Evolutionary conservation across 2,113 vertebrate species (phyloP), one percentile per base, ranked within the genome.

Genomic region (Shinisaurus crocodilurus): DNA sequence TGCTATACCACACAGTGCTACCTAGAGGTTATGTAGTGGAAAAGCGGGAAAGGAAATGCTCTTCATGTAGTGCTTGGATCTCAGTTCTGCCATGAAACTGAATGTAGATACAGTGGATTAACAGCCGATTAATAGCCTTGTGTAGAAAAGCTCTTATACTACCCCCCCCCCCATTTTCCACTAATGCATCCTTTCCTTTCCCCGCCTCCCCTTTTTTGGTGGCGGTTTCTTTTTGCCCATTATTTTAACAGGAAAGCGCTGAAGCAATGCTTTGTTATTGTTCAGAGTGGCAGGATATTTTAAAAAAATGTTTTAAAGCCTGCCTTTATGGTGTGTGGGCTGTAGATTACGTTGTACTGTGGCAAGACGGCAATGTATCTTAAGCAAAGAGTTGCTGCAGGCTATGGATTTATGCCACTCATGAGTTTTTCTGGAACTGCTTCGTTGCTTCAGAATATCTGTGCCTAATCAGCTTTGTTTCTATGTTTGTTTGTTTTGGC

Each of bases 291-390:
- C 86, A 37, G 20, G 43, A 48, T 81, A 65, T 65, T 86, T 94
- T 86, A 87, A 79, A 88, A 86, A 90, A 79, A 88, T 89, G 89
- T 77, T 92, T 89, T 82, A 69, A 93, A 57, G 65, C 40, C 63
- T 82, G 87, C 54, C 89, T 93, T 10, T 93, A 74, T 60, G 32
- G 82, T 83, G 67, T 74, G 43, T 50, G 79, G 90, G 83, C 84
- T 90, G 90, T 76, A 79, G 93, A 91, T 95, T 94, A 74, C 93
- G 0, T 90, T 12, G 89, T 40, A 86, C 85, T 23, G 84, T 89
- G 92, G 94, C 94, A 95, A 96, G 95, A 91, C 93, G 95, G 93
- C 94, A 95, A 43, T 95, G 89, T 91, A 74, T 65, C 82, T 93
- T 85, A 92, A 92, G 88, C 91, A 94, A 95, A 72, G 50, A 79